Evolutionary conservation across 2,888 invertebrate genomes (phyloP), one percentile per base, ranked within the genome.

Genomic region (Leptinotarsa rubiginosa): DNA sequence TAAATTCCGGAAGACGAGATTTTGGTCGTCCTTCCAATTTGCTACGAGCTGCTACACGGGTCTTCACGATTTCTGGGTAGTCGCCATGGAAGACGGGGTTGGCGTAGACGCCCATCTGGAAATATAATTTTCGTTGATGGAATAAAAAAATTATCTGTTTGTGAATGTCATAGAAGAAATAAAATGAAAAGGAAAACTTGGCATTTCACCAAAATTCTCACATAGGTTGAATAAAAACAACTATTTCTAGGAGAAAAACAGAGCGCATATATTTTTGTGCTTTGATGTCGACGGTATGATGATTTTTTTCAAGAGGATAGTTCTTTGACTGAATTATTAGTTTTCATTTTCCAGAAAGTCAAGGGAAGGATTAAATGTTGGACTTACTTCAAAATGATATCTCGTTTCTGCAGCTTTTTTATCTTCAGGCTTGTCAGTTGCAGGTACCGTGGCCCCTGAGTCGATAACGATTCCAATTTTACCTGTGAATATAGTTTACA

Each of bases 81-180:
- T 93, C 91, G 1, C 93, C 93, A 0, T 85, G 81, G 83, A 92
- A 91, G 52, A 94, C 92, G 1, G 94, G 93, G 84, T 93, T 75
- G 7, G 78, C 80, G 52, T 72, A 79, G 69, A 77, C 69, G 49
- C 81, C 81, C 54, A 77, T 69, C 81, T 81, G 50, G 65, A 77
- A 75, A n/a, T 47, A 25, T 18, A 12, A 68, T 20, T 25, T 18
- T 5, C 5, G 25, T 31, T 31, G 25, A 31, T 31, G 25, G 5
- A 31, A 5, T 31, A 0, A 31, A 31, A 31, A 25, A 31, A 5
- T 5, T 31, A 5, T 31, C 1, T 31, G 25, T 5, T 31, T 31
- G 5, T 31, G 5, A 31, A 31, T 31, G 5, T 31, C 25, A 25
- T 25, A 25, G 0, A 25, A 25, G 4, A 25, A 25, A 25, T 25